Evolutionary conservation across 2,888 invertebrate genomes (phyloP).

Genomic region (Aelia acuminata): DNA sequence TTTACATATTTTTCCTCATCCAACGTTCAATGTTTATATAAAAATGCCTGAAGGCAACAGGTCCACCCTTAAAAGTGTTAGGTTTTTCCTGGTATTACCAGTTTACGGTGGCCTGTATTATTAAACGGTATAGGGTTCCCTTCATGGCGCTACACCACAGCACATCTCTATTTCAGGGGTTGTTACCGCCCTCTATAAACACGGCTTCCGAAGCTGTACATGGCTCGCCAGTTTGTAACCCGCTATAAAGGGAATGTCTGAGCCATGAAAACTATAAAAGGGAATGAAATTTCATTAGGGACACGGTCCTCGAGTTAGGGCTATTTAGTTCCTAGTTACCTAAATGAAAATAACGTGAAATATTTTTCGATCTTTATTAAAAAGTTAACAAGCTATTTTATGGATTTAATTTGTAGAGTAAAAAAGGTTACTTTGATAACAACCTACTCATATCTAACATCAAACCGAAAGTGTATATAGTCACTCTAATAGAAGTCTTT

Average conservation of each 20-base stretch:
- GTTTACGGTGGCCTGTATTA: not conserved
- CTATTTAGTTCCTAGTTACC: not conserved
- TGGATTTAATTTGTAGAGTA: too few species aligned
- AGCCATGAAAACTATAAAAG: not conserved
- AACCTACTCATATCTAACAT: too few species aligned
- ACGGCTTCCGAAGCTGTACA: not conserved
- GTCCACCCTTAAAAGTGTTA: not conserved
- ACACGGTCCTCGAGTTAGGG: too few species aligned
- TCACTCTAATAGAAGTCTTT: too few species aligned
- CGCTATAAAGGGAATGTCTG: not conserved
- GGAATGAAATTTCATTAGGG: not conserved
- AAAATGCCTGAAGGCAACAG: not conserved
- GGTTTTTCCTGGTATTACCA: not conserved
- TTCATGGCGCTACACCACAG: not conserved
- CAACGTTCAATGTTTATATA: too few species aligned
- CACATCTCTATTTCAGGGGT: constrained; percentile 4
- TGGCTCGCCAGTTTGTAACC: not conserved
- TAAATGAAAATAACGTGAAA: too few species aligned
- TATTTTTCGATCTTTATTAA: too few species aligned
- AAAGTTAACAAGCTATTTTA: too few species aligned
- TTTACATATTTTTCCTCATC: too few species aligned
- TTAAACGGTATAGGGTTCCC: not conserved
- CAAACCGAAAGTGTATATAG: too few species aligned
- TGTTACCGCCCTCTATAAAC: not conserved
- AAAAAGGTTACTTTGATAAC: too few species aligned